Evolutionary conservation across 2,888 invertebrate species (phyloP).

Genomic region (Conops quadrifasciatus): DNA sequence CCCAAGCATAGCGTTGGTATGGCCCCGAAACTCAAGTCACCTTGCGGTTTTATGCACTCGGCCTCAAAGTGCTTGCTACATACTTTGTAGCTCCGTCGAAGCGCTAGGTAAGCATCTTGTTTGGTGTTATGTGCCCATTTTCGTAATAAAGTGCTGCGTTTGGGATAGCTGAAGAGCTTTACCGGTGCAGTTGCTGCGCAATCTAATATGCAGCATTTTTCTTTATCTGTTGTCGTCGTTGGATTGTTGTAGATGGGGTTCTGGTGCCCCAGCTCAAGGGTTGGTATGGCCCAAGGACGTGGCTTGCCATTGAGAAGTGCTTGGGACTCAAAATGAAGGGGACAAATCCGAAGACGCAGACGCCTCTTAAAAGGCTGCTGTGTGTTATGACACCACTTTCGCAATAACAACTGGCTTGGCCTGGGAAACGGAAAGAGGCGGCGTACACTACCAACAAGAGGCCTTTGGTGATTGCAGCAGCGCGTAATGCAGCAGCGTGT

Average conservation of each 20-base stretch:
- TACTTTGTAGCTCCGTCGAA: slow-evolving; percentile 42
- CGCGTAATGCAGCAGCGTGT: slow-evolving; percentile 19
- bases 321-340: slow-evolving; percentile 55
- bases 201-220: slow-evolving; percentile 56
- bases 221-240: slow-evolving; percentile 35
- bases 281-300: slow-evolving; percentile 56
- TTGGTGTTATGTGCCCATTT: slow-evolving; percentile 55
- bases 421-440: slow-evolving; percentile 55
- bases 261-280: slow-evolving; percentile 52
- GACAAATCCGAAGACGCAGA: slow-evolving; percentile 49
- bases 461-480: not conserved
- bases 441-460: slow-evolving; percentile 49
- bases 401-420: slow-evolving; percentile 47
- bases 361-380: slow-evolving; percentile 44
- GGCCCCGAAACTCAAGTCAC: slow-evolving; percentile 41
- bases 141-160: slow-evolving; percentile 43
- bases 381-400: slow-evolving; percentile 58
- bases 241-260: slow-evolving; percentile 34
- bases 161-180: slow-evolving; percentile 53
- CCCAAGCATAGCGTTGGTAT: slow-evolving; percentile 54
- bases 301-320: slow-evolving; percentile 55
- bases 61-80: slow-evolving; percentile 54
- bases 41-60: slow-evolving; percentile 44
- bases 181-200: slow-evolving; percentile 57
- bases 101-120: slow-evolving; percentile 43